These are phyloP conservation scores for Leucopternis melanops DNA, from an alignment of 2,113 vertebrate species.

Conservation along the genomic window DNA sequence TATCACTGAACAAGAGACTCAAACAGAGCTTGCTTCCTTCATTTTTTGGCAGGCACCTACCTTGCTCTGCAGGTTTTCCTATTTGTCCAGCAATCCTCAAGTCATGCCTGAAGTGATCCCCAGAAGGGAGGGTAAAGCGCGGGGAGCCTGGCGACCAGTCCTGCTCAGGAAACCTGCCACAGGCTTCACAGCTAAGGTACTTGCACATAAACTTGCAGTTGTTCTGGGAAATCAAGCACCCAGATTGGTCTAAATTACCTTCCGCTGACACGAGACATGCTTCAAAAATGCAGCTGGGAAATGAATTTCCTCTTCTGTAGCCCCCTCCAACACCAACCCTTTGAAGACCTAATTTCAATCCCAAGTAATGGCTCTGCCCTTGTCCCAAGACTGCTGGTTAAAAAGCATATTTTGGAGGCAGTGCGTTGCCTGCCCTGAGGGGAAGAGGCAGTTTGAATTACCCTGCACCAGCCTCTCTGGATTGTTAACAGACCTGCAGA, in stretches of 20 bases:
- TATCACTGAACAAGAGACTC: background rate
- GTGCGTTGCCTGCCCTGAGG: background rate
- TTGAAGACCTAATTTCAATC: background rate
- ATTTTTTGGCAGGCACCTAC: background rate
- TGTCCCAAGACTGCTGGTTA: background rate
- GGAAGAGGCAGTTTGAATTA: background rate
- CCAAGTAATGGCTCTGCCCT: background rate
- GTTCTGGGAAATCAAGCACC: background rate
- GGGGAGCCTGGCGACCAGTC: background rate
- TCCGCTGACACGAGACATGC: background rate
- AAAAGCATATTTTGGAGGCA: background rate
- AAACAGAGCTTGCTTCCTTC: background rate
- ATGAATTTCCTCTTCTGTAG: background rate
- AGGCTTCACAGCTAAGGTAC: background rate
- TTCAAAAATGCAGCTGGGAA: slow-evolving; percentile 18
- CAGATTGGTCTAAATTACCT: background rate
- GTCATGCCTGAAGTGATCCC: background rate
- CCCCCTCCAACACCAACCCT: background rate
- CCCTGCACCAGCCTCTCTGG: background rate
- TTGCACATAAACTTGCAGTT: background rate
- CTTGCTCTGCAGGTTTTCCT: slow-evolving; percentile 1
- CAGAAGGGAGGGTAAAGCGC: background rate
- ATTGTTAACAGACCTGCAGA: background rate
- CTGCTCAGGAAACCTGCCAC: background rate
- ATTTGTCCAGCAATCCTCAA: background rate